Evolutionary conservation across 2,113 vertebrate genomes (phyloP).

Genomic region (Cynopterus brachyotis): DNA sequence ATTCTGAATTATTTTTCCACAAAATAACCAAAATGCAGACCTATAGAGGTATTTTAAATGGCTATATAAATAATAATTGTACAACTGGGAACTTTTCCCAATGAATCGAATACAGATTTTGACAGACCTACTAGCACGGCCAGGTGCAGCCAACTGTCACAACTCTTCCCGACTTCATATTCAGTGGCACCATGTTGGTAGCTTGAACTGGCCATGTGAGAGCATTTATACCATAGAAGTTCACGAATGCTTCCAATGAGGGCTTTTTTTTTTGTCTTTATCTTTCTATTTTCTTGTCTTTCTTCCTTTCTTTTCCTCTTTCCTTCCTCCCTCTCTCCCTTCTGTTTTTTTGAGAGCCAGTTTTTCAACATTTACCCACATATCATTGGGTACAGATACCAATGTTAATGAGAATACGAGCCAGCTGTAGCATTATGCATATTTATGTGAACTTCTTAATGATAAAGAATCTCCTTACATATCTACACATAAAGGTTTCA

Average conservation of each 20-base stretch:
- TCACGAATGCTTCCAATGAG: neutral
- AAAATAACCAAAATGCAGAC: slow-evolving; percentile 1
- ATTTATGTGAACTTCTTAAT: neutral
- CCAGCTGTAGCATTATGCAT: neutral
- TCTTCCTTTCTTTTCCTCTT: neutral
- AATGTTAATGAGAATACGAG: neutral
- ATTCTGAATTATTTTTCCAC: neutral
- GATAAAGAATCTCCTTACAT: neutral
- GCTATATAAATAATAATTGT: neutral
- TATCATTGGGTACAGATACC: neutral
- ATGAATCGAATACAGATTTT: neutral
- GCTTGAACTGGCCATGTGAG: neutral
- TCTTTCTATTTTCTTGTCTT: neutral
- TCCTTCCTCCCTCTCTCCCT: neutral
- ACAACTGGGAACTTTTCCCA: neutral
- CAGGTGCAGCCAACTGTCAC: neutral
- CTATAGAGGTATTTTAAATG: neutral
- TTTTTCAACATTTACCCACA: neutral
- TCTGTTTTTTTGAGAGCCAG: neutral
- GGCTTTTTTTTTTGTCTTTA: neutral
- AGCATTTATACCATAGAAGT: neutral
- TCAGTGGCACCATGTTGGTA: neutral
- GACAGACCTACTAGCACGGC: neutral
- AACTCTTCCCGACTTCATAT: neutral
- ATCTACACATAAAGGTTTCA: neutral